Evolutionary conservation across 2,113 vertebrate genomes (phyloP).

Genomic region (Scomber japonicus): DNA sequence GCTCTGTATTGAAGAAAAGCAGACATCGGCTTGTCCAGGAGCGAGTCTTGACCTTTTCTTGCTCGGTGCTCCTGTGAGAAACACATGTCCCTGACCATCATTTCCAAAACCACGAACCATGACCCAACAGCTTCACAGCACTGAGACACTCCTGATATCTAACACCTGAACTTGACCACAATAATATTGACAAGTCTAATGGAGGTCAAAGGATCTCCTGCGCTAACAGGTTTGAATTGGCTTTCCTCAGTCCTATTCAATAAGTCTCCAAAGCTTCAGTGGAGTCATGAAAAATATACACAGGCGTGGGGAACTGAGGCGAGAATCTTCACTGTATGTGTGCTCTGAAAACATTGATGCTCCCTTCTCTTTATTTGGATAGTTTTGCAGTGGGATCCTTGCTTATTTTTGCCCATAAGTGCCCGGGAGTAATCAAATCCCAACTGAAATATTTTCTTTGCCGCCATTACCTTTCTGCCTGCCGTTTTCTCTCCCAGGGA

Average conservation of each 20-base stretch:
- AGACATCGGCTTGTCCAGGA: neutral
- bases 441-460: conserved; percentile 82
- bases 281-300: conserved; percentile 72
- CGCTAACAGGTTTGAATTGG: conserved; percentile 64
- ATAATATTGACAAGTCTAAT: conserved; percentile 69
- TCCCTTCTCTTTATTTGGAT: conserved; percentile 77
- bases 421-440: conserved; percentile 78
- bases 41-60: conserved; percentile 45
- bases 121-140: conserved; percentile 38
- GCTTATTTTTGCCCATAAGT: conserved; percentile 80
- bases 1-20: conserved; percentile 11
- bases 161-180: conserved; percentile 57
- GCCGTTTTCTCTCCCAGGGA: conserved; percentile 60
- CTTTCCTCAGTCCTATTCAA: conserved; percentile 53
- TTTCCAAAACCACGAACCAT: conserved; percentile 25
- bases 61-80: conserved; percentile 30
- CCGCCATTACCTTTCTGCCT: conserved; percentile 59
- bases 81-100: conserved; percentile 24
- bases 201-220: conserved; percentile 57
- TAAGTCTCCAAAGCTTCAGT: conserved; percentile 43
- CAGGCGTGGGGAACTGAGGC: conserved; percentile 38
- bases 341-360: conserved; percentile 77
- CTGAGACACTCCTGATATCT: conserved; percentile 34
- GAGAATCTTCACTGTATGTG: conserved; percentile 70
- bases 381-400: conserved; percentile 70